Percentiles rank a stretch among this genome's conserved stretches.
Conservation (phyloP, 2,113 vertebrate genomes). For the Nibea albiflora region DNA sequence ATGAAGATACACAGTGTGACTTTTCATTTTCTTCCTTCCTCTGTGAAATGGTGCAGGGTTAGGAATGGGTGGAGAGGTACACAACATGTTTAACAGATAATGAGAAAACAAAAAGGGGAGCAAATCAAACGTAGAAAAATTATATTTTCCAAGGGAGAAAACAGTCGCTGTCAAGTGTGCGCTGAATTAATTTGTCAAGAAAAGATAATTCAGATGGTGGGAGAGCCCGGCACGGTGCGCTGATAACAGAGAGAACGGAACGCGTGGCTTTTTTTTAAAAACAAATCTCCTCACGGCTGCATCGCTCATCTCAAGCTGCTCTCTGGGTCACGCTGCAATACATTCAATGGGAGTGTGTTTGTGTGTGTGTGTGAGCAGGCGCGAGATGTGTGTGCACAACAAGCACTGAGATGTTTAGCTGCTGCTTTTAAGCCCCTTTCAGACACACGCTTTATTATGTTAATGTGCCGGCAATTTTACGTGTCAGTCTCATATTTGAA, state of each 20-base stretch:
- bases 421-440: neutral
- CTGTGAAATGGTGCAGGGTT: slow-evolving; percentile 52
- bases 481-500: neutral
- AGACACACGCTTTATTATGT: neutral
- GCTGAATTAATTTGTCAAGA: slow-evolving; percentile 72
- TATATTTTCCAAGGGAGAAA: slow-evolving; percentile 65
- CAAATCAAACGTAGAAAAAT: slow-evolving; percentile 70
- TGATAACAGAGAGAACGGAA: slow-evolving; percentile 53
- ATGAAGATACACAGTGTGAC: slow-evolving; percentile 46
- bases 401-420: slow-evolving; percentile 2
- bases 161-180: slow-evolving; percentile 58
- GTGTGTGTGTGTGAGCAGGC: neutral
- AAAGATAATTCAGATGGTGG: slow-evolving; percentile 52
- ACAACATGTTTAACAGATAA: slow-evolving; percentile 67
- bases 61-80: slow-evolving; percentile 33
- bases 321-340: slow-evolving; percentile 30
- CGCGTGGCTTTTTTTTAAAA: slow-evolving; percentile 48
- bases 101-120: slow-evolving; percentile 77
- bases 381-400: neutral
- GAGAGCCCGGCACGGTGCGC: neutral
- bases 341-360: slow-evolving; percentile 5
- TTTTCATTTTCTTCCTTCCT: slow-evolving; percentile 61
- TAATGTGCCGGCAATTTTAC: neutral
- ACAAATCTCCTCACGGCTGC: slow-evolving; percentile 54
- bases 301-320: slow-evolving; percentile 33